A percentile compares a stretch with the other conserved stretches of the same genome.
phyloP scores from a whole-genome alignment of 2,888 invertebrate genomes.

The Anodontia alba region DNA sequence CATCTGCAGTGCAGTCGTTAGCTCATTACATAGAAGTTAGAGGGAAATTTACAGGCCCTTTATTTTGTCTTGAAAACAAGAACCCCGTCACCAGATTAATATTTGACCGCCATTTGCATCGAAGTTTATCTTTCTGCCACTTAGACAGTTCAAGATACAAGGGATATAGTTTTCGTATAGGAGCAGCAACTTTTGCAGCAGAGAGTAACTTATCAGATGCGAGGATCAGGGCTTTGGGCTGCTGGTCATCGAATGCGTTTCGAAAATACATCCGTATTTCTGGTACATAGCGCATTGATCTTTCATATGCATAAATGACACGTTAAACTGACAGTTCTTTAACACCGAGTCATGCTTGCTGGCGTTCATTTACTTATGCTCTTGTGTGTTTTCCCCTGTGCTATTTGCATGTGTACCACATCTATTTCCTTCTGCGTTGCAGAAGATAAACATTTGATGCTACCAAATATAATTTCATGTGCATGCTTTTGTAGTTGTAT shows the following conservation, averaged over 20 bases:
- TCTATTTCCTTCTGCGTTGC: too few relatives aligned
- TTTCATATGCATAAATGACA: too few relatives aligned
- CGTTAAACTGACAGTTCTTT: too few relatives aligned
- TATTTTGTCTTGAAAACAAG: background rate
- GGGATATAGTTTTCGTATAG: constrained; percentile 2
- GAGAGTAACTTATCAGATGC: background rate
- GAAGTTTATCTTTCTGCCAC: background rate
- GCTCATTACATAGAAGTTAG: background rate
- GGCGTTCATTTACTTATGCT: too few relatives aligned
- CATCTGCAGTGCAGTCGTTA: background rate
- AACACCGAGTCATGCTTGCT: too few relatives aligned
- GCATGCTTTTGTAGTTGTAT: too few relatives aligned
- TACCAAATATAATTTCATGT: too few relatives aligned
- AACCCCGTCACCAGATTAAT: background rate
- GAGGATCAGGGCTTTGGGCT: background rate
- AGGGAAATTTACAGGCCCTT: background rate
- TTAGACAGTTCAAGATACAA: background rate
- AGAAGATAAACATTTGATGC: too few relatives aligned
- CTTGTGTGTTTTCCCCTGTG: too few relatives aligned
- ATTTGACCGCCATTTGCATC: background rate
- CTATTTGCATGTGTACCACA: too few relatives aligned
- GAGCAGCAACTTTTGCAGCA: background rate
- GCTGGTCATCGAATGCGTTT: background rate
- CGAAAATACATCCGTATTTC: background rate
- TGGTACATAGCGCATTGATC: background rate